Percentiles rank a stretch among this genome's conserved stretches.
These are phyloP conservation scores for Tanypteryx hageni DNA, from an alignment of 2,888 invertebrate species.

Conservation along the genomic window DNA sequence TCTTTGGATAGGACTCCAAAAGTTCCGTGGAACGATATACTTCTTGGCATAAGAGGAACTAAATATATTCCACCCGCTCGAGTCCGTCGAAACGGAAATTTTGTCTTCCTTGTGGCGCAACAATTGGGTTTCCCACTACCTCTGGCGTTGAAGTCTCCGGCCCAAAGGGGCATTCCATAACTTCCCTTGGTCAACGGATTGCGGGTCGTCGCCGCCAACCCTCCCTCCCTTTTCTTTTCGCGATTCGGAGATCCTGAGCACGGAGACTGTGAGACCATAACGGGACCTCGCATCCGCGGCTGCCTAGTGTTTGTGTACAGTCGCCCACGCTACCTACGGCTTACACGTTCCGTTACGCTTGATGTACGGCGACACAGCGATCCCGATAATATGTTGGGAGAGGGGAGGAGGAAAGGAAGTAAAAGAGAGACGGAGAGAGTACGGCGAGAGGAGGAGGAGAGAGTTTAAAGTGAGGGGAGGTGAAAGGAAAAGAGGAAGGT, in stretches of 20 bases:
- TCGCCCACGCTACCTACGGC: conserved; percentile 18
- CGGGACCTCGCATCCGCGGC: conserved; percentile 11
- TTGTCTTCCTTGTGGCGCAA: conserved; percentile 16
- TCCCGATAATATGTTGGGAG: neutral
- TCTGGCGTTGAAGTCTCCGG: conserved; percentile 17
- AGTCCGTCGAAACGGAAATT: neutral
- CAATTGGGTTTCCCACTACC: neutral
- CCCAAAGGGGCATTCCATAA: conserved; percentile 14
- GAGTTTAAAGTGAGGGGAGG: conserved; percentile 77
- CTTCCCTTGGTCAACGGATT: conserved; percentile 11
- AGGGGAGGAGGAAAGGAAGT: neutral
- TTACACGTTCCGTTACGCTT: conserved; percentile 29
- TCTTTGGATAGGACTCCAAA: neutral
- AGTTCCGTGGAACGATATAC: neutral
- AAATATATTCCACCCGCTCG: neutral
- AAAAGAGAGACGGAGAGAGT: conserved; percentile 6
- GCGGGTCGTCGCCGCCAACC: neutral
- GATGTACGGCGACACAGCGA: neutral
- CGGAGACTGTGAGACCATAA: neutral
- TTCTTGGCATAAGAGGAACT: neutral
- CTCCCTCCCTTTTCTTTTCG: neutral
- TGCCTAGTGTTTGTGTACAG: neutral
- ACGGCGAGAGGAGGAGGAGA: conserved; percentile 79
- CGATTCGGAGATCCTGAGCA: neutral
- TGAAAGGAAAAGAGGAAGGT: conserved; percentile 21